phyloP scores from a whole-genome alignment of 2,797 vertebrate genomes.

The Galagoides demidoff region DNA sequence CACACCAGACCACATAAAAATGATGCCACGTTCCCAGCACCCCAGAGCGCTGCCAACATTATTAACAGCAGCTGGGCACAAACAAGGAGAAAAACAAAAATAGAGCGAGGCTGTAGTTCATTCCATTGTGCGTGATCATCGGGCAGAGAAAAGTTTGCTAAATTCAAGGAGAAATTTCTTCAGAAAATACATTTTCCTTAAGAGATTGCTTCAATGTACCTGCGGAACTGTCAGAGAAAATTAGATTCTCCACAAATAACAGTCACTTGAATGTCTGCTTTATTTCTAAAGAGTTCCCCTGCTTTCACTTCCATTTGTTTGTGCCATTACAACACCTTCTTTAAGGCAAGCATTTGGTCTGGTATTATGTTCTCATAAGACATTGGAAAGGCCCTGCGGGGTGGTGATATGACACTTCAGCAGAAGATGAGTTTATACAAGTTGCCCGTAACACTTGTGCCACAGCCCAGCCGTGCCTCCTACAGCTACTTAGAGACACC shows the following conservation, averaged over 20 bases:
- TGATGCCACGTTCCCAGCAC: background rate
- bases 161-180: conserved; percentile 33
- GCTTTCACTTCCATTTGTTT: background rate
- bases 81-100: conserved; percentile 45
- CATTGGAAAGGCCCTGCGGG: background rate
- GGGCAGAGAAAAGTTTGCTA: conserved; percentile 9
- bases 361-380: conserved; percentile 6
- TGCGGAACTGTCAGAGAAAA: conserved; percentile 47
- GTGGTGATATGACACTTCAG: background rate
- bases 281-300: conserved; percentile 31
- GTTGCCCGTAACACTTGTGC: background rate
- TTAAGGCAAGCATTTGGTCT: background rate
- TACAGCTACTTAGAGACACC: background rate
- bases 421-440: background rate
- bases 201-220: background rate
- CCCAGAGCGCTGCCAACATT: background rate
- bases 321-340: background rate
- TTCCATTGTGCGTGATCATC: background rate
- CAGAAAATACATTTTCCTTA: conserved; percentile 51
- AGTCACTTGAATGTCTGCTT: conserved; percentile 49
- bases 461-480: background rate
- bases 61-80: conserved; percentile 18
- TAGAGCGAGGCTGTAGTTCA: background rate
- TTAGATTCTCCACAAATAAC: conserved; percentile 48
- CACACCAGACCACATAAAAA: background rate